Conservation (phyloP, 2,888 invertebrate genomes). For the Caenorhabditis zanzibari region DNA sequence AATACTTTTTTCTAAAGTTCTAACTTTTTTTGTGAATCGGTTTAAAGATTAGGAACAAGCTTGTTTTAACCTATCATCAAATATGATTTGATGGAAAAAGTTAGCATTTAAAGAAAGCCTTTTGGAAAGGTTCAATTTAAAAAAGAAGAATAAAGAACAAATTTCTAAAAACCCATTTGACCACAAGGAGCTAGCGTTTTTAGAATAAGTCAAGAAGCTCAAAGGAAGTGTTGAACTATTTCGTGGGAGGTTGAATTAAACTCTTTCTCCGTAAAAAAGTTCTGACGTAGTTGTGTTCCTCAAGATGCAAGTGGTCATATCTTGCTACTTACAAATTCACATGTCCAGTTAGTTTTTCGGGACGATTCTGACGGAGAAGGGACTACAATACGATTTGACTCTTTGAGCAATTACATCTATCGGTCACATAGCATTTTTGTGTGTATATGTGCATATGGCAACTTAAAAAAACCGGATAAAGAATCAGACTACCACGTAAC, state of each 20-base stretch:
- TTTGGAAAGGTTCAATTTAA: slow-evolving; percentile 1
- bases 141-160: not conserved
- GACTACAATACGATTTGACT: slow-evolving; percentile 49
- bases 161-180: slow-evolving; percentile 2
- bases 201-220: slow-evolving; percentile 19
- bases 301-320: not conserved
- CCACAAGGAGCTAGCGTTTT: not conserved
- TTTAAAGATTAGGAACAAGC: not conserved
- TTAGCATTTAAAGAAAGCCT: not conserved
- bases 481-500: slow-evolving; percentile 44
- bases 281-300: slow-evolving; percentile 33
- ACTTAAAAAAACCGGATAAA: slow-evolving; percentile 31
- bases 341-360: slow-evolving; percentile 25
- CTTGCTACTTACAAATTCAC: slow-evolving; percentile 23
- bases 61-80: not conserved
- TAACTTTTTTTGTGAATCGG: not conserved
- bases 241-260: slow-evolving; percentile 24
- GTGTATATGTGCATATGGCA: slow-evolving; percentile 25
- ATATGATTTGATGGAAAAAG: not conserved
- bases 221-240: too few relatives aligned
- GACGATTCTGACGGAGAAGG: slow-evolving; percentile 44
- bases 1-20: not conserved
- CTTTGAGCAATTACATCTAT: slow-evolving; percentile 8
- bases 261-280: not conserved
- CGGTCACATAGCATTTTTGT: slow-evolving; percentile 17